phyloP scores from a whole-genome alignment of 2,113 vertebrate species.

The Acanthisitta chloris region DNA sequence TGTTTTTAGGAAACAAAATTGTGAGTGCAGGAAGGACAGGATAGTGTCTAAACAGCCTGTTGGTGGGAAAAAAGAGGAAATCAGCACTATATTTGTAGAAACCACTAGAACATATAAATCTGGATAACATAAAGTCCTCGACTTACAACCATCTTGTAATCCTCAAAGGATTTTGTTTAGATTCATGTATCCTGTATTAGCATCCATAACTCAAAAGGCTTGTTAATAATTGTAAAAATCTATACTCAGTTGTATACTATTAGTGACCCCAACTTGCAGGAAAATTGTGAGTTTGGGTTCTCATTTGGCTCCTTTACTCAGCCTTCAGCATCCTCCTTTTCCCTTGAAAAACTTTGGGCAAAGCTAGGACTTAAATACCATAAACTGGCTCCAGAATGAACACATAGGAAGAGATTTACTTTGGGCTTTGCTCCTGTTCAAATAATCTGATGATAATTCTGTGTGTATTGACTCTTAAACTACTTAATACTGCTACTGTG shows the following conservation, averaged over 20 bases:
- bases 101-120: conserved; percentile 11
- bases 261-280: not conserved
- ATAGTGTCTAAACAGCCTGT: not conserved
- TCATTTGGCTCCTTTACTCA: not conserved
- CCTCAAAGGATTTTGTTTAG: conserved; percentile 41
- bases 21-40: not conserved
- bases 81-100: not conserved
- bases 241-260: not conserved
- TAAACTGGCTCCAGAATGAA: conserved; percentile 3
- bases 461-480: not conserved
- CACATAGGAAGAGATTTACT: not conserved
- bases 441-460: conserved; percentile 11
- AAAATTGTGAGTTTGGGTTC: conserved; percentile 4
- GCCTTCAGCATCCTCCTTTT: conserved; percentile 1
- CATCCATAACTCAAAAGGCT: not conserved
- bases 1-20: not conserved
- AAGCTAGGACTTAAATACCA: not conserved
- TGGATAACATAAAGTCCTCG: conserved; percentile 11
- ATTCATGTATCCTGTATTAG: conserved; percentile 1
- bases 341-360: not conserved
- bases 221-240: not conserved
- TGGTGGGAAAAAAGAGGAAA: not conserved
- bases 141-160: conserved; percentile 18
- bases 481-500: not conserved
- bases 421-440: conserved; percentile 31